A percentile compares a stretch with the other conserved stretches of the same genome.
Conservation (phyloP, 2,888 invertebrate genomes). For the Chirona hameri region DNA sequence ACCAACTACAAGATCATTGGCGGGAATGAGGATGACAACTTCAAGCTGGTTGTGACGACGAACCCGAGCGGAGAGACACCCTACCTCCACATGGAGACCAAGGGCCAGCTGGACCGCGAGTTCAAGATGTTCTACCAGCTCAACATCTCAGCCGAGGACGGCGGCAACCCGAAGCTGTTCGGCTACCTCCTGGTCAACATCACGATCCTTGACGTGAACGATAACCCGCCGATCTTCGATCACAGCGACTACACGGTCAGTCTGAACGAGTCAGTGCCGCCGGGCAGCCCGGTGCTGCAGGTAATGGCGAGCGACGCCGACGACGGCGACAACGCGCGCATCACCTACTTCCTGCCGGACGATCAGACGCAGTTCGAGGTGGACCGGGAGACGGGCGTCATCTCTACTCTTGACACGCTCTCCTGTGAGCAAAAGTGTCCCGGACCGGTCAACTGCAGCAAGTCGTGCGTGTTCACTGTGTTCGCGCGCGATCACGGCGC, state of each 20-base stretch:
- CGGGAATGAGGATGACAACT: slow-evolving; percentile 84
- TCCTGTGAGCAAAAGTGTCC: slow-evolving; percentile 79
- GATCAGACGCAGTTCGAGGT: slow-evolving; percentile 80
- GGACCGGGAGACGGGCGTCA: slow-evolving; percentile 85
- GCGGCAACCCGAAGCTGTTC: slow-evolving; percentile 66
- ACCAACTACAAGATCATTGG: slow-evolving; percentile 86
- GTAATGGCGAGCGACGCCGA: slow-evolving; percentile 94
- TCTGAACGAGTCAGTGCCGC: slow-evolving; percentile 88
- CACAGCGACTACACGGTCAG: slow-evolving; percentile 91
- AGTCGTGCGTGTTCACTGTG: slow-evolving; percentile 91
- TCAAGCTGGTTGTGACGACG: slow-evolving; percentile 77
- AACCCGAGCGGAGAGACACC: slow-evolving; percentile 87
- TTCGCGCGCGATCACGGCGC: slow-evolving; percentile 89
- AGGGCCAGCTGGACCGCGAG: slow-evolving; percentile 86
- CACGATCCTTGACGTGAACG: slow-evolving; percentile 85
- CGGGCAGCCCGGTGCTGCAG: slow-evolving; percentile 80
- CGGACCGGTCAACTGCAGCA: slow-evolving; percentile 62
- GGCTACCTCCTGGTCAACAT: slow-evolving; percentile 88
- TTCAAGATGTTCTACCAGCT: slow-evolving; percentile 75
- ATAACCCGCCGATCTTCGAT: slow-evolving; percentile 90
- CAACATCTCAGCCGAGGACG: slow-evolving; percentile 84
- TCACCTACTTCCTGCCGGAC: slow-evolving; percentile 84
- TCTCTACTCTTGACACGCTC: slow-evolving; percentile 75
- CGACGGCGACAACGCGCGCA: slow-evolving; percentile 84
- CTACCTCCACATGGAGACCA: slow-evolving; percentile 87